Evolutionary conservation across 2,797 vertebrate genomes (phyloP), one percentile per base, ranked within the genome.

Genomic region (Coregonus suidteri): DNA sequence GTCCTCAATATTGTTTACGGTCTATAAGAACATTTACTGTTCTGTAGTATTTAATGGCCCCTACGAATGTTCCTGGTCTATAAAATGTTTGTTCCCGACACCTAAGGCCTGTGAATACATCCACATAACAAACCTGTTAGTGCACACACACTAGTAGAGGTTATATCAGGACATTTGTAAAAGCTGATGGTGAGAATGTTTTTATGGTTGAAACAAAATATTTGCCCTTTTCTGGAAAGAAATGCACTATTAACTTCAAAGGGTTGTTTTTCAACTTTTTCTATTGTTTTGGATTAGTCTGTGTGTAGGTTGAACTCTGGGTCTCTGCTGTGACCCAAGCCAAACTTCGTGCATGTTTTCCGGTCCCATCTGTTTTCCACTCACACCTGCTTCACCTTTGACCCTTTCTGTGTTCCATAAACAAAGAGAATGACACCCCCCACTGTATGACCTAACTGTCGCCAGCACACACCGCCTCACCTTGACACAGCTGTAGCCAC

Each of bases 331-430:
- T 62, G 30, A 74, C 71, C 52, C 52, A 25, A 53, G 20, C 71
- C 20, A 51, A 7, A 37, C 41, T 20, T 71, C 0, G n/a, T 54
- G 52, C 25, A 14, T 73, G 20, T 73, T 62, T 54, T 71, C 52
- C 30, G 4, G 11, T 73, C 71, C 71, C 15, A 30, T 54, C 71
- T 73, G 52, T 56, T 73, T 74, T 74, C n/a, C 53, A 37, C 54
- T 59, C 13, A 34, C 72, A 74, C 53, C 72, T 74, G 72, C 54
- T 59, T 72, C 15, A 72, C 69, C 76, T 71, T 65, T 77, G 69
- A 77, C 76, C 76, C 62, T 31, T 51, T 7, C 75, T 64, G 69
- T 71, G 69, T 77, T 71, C 69, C 41, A 34, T 78, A 73, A 72
- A 73, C 76, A 78, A 73, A 78, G 51, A 54, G 16, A n/a, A 71